Evolutionary conservation across 2,113 vertebrate genomes (phyloP).

Genomic region (Psephotus haematonotus): DNA sequence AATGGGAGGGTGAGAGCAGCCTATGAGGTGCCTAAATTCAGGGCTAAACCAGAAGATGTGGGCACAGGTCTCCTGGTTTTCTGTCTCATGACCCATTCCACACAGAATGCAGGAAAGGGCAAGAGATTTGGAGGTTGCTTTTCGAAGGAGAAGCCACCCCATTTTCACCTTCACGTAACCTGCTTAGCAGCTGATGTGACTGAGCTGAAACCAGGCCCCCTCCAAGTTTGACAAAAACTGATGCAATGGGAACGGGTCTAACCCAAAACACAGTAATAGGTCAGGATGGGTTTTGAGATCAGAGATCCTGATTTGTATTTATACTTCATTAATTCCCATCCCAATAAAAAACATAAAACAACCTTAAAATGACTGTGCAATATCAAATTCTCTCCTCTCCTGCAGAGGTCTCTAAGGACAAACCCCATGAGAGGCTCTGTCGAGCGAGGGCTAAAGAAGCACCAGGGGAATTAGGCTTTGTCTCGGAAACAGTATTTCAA

Average conservation of each 20-base stretch:
- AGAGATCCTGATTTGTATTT: neutral
- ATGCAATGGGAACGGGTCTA: rapidly evolving
- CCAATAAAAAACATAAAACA: neutral
- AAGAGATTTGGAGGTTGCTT: neutral
- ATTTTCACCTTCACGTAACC: neutral
- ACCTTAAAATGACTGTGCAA: neutral
- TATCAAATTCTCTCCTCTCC: neutral
- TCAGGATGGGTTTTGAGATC: neutral
- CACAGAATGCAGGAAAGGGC: neutral
- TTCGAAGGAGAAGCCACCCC: neutral
- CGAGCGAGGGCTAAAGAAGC: neutral
- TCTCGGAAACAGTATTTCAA: neutral
- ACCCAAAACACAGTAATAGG: rapidly evolving
- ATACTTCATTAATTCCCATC: neutral
- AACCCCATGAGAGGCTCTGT: neutral
- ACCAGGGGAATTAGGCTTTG: neutral
- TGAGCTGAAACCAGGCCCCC: neutral
- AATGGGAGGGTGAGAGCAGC: neutral
- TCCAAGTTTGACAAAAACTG: neutral
- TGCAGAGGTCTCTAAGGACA: neutral
- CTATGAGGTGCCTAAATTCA: neutral
- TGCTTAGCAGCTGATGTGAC: neutral
- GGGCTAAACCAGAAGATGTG: neutral
- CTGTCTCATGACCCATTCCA: neutral
- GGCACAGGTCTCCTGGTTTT: neutral